A percentile compares a stretch with the other conserved stretches of the same genome.
These are phyloP conservation scores for Drosophila robusta DNA, from an alignment of 2,888 invertebrate genomes.

Conservation along the genomic window DNA sequence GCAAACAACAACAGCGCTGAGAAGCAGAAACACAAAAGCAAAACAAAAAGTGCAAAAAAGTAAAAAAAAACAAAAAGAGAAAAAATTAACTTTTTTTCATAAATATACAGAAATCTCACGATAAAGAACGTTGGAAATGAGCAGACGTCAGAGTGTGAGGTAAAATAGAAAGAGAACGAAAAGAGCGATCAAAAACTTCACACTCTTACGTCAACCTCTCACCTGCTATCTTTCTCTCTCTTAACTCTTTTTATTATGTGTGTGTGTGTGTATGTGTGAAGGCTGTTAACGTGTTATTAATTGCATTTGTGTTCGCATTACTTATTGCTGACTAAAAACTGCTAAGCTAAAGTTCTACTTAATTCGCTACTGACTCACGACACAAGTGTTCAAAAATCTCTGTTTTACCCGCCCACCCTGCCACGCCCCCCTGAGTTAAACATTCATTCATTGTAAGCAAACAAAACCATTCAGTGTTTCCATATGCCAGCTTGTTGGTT, in stretches of 20 bases:
- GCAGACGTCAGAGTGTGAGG: no score
- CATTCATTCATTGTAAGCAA: slow-evolving; percentile 22
- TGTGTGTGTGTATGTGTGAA: slow-evolving; percentile 30
- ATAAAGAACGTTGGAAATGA: slow-evolving; percentile 26
- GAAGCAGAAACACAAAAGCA: slow-evolving; percentile 63
- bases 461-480: slow-evolving; percentile 5
- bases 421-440: neutral
- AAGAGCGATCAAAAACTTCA: slow-evolving; percentile 2
- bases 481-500: neutral
- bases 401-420: neutral
- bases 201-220: slow-evolving; percentile 10
- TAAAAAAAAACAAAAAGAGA: slow-evolving; percentile 24
- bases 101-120: slow-evolving; percentile 7
- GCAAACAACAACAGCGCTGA: slow-evolving; percentile 47
- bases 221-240: neutral
- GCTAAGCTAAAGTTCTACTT: slow-evolving; percentile 35
- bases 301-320: slow-evolving; percentile 46
- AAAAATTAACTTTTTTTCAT: neutral
- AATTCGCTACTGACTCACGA: slow-evolving; percentile 44
- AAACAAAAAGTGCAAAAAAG: slow-evolving; percentile 66
- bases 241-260: slow-evolving; percentile 9
- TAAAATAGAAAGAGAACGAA: slow-evolving; percentile 7
- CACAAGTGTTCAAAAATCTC: slow-evolving; percentile 32
- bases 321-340: slow-evolving; percentile 51
- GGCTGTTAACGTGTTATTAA: slow-evolving; percentile 51